A percentile compares a stretch with the other conserved stretches of the same genome.
Conservation (phyloP, 2,797 vertebrate genomes). For the Aplochiton taeniatus region DNA sequence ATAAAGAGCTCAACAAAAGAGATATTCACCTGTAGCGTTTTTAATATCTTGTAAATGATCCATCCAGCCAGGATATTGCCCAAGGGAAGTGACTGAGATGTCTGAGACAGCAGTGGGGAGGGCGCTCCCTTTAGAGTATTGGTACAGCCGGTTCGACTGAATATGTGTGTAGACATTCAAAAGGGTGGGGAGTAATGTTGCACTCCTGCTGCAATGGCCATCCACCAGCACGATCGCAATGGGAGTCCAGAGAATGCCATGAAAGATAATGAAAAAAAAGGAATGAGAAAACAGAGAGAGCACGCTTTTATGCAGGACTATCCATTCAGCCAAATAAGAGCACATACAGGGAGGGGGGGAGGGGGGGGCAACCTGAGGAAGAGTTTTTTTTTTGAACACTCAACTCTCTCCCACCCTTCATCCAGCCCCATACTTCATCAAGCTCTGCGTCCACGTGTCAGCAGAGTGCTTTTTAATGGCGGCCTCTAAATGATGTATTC, state of each 20-base stretch:
- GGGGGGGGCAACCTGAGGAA: neutral
- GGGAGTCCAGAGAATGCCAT: neutral
- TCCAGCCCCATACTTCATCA: neutral
- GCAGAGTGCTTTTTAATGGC: conserved; percentile 11
- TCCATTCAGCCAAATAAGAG: neutral
- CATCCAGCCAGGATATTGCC: neutral
- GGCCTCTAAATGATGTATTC: conserved; percentile 10
- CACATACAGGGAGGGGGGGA: neutral
- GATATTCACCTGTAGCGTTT: neutral
- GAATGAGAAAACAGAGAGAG: neutral
- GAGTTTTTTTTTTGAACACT: neutral
- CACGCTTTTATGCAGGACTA: neutral
- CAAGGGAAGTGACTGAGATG: neutral
- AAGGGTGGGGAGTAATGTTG: conserved; percentile 11
- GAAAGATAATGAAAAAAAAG: conserved; percentile 3
- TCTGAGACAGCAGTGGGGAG: neutral
- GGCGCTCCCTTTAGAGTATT: neutral
- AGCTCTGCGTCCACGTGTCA: neutral
- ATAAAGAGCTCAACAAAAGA: neutral
- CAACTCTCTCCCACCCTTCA: neutral
- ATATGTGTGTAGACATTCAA: conserved; percentile 13
- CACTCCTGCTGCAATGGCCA: neutral
- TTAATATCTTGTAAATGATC: conserved; percentile 10
- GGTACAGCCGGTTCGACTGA: conserved; percentile 11
- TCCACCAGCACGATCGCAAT: neutral